Evolutionary conservation across 2,888 invertebrate genomes (phyloP).

Genomic region (Dendrolimus houi): DNA sequence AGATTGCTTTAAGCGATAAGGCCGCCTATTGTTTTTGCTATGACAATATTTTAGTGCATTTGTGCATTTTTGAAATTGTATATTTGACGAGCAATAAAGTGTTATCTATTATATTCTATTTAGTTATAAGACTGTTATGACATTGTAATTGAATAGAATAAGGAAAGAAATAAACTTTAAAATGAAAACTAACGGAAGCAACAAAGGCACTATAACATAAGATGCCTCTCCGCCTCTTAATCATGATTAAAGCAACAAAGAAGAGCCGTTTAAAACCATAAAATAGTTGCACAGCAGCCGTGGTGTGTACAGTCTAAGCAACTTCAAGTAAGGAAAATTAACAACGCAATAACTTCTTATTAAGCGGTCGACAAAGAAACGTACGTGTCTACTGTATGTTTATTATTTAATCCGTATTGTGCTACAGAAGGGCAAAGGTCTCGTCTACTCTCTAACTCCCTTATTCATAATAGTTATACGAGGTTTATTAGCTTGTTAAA

Average conservation of each 20-base stretch:
- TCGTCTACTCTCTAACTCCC: no score
- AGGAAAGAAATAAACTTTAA: not conserved
- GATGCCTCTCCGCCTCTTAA: constrained; percentile 17
- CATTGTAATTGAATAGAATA: no score
- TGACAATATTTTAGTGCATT: no score
- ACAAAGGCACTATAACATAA: constrained; percentile 11
- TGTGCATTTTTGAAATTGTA: no score
- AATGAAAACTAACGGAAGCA: not conserved
- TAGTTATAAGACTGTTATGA: no score
- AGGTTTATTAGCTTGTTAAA: no score
- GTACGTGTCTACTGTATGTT: not conserved
- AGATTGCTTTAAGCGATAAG: no score
- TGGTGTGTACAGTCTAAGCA: constrained; percentile 40
- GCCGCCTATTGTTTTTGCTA: no score
- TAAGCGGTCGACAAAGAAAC: not conserved
- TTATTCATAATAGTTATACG: no score
- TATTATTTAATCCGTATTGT: not conserved
- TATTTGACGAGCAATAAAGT: no score
- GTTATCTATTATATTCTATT: no score
- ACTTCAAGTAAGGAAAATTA: constrained; percentile 16
- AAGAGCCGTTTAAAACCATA: constrained; percentile 46
- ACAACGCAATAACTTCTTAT: constrained; percentile 7
- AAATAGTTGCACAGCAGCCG: constrained; percentile 38
- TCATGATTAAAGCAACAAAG: constrained; percentile 27
- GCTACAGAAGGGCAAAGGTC: no score